Evolutionary conservation across 1,140 invertebrate genomes (phyloP).

Genomic region (Drosophila kurseongensis): DNA sequence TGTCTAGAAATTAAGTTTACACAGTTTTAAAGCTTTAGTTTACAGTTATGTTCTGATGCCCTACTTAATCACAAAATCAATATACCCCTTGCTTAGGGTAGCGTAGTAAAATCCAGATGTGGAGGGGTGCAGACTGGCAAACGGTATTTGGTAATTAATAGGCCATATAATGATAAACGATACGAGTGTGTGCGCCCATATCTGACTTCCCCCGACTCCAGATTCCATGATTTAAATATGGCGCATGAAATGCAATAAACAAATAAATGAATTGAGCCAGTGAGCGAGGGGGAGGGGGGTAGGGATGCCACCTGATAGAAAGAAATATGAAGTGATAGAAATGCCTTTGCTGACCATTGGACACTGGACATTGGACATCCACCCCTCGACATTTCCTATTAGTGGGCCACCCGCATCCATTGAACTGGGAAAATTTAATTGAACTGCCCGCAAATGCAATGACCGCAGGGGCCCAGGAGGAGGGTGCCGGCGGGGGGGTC

Average conservation of each 20-base stretch:
- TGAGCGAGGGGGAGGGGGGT: too few species aligned
- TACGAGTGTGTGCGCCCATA: slow-evolving; percentile 28
- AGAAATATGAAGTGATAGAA: slow-evolving; percentile 77
- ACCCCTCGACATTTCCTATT: neutral
- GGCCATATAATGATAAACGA: slow-evolving; percentile 79
- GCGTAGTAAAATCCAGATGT: slow-evolving; percentile 23
- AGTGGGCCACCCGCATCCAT: slow-evolving; percentile 66
- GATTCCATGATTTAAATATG: slow-evolving; percentile 71
- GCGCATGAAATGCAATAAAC: slow-evolving; percentile 75
- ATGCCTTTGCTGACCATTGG: slow-evolving; percentile 3
- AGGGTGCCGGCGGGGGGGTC: neutral
- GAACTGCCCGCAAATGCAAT: slow-evolving; percentile 65
- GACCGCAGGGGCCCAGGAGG: slow-evolving; percentile 21
- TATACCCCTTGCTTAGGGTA: slow-evolving; percentile 1
- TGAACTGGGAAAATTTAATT: slow-evolving; percentile 74
- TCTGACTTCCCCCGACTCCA: slow-evolving; percentile 5
- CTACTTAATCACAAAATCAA: neutral
- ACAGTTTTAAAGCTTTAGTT: too few species aligned
- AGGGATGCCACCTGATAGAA: slow-evolving; percentile 34
- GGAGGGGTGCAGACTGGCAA: slow-evolving; percentile 53
- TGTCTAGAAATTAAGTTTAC: too few species aligned
- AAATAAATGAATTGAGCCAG: slow-evolving; percentile 77
- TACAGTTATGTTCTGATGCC: too few species aligned
- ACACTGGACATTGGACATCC: too few species aligned
- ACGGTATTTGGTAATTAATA: slow-evolving; percentile 80